Evolutionary conservation across 1,140 invertebrate genomes (phyloP), one percentile per base, ranked within the genome.

Genomic region (Eubasilissa regina): DNA sequence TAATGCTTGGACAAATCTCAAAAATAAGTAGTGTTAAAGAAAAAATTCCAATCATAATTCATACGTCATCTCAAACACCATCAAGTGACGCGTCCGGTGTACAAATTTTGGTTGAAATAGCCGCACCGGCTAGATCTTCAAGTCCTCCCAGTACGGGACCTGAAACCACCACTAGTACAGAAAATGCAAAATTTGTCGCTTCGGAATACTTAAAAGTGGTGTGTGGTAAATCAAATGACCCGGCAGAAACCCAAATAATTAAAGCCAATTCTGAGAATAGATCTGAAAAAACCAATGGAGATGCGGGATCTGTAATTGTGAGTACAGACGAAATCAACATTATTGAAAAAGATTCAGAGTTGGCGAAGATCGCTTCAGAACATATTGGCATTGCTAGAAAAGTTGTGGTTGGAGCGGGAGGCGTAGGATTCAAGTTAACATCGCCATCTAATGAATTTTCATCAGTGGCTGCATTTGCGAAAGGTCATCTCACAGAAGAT

Each of bases 401-500:
- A 85, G 88, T 89, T 43, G 89, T 89, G 0, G 89, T 89, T 51
- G 88, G 87, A 51, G 87, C 85, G n/a, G 88, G 88, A n/a, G 88
- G 89, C 43, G 87, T 89, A 13, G 87, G 87, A 58, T 89, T 88
- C 81, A 89, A 88, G 84, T 86, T 89, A 13, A 78, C 66, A 13
- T 85, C 85, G 8, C 87, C 87, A 81, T 86, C 87, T 70, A 88
- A 87, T 81, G 88, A 89, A 66, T 89, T 86, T 80, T 87, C 88
- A 80, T 85, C 84, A 8, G 73, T 77, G 53, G 51, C 84, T 6
- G 84, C 86, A 53, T 90, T 87, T 83, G 89, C 88, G 17, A 87
- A 88, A 17, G 87, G 89, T 7, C 86, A 87, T 80, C 87, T 93
- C 56, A 91, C 91, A 80, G 94, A 95, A 84, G 95, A 97, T 86